Base-by-base conservation (phyloP, 2,113 vertebrate species). In the Atlantisia rogersi region DNA sequence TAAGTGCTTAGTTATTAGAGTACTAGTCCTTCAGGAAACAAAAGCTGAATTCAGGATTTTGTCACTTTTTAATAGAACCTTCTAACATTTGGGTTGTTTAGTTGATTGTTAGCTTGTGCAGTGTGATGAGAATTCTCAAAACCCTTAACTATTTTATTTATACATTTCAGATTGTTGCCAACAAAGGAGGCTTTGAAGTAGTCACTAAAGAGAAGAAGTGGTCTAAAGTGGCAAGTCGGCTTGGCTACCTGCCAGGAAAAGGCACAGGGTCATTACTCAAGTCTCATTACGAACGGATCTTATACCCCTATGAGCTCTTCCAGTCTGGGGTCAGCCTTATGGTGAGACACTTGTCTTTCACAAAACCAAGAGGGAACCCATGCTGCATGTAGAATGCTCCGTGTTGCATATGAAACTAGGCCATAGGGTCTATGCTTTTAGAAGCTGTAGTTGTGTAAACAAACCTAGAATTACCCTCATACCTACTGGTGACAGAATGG, bases 261-360 rank as follows among this genome's bases (percentile, higher is more conserved):
- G 98, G 99, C 94, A 98, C 98, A 5, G 99, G 99, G 6, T 99
- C 99, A 0, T 95, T 99, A 75, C 97, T 99, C 53, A 99, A 99
- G 87, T 98, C 99, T 40, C 99, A 99, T 92, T 99, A 99, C 70
- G 99, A 99, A 94, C 98, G 98, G 88, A 99, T 99, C 95, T 98
- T 99, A 16, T 99, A 99, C 96, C 99, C 99, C 5, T 99, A 99
- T 11, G 99, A 99, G 76, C 98, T 99, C 88, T 99, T 99, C 97
- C 99, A 99, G 81, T 99, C 99, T n/a, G 99, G 99, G 67, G 99
- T 99, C 92, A 98, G 99, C 65, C 98, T 99, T 52, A 99, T 99
- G 94, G 99, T 99, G 94, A 99, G 99, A 95, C 0, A 0, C 39
- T 93, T 68, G 11, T 46, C 69, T 75, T 75, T 25, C 71, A 16